Evolutionary conservation across 2,888 invertebrate genomes (phyloP), one percentile per base, ranked within the genome.

Genomic region (Amphipyra tragopoginis): DNA sequence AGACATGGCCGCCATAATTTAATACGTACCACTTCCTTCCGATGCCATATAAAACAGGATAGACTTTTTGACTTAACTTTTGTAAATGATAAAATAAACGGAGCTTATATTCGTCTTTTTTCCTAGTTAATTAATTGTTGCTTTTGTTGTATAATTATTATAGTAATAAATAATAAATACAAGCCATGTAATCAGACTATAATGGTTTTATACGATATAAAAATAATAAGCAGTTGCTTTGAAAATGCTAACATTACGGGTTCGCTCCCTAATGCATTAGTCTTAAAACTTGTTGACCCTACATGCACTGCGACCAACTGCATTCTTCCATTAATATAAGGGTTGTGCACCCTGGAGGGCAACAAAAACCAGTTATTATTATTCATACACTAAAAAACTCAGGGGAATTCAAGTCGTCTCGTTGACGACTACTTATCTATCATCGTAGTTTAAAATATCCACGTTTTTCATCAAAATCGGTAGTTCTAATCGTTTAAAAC

Each of bases 21-120:
- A 89, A 90, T 89, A 88, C 88, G 81, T 72, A 88, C 93, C 90
- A 89, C 93, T 93, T 94, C 94, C 94, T 94, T 94, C 94, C 94
- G 94, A 94, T 91, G 82, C 94, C 93, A 82, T 94, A 94, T 87
- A 91, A 89, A 75, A 72, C 68, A 70, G 79, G 78, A 75, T 76
- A 72, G 40, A 36, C 53, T 64, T 69, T 66, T 64, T 69, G 65
- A 69, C 75, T 66, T 62, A 56, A 57, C 45, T 72, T 70, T 72
- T 63, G 54, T 62, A 57, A 69, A 56, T 55, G 52, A 39, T 0
- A 43, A 39, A 36, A 57, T 34, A 36, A 51, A 50, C 42, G 29
- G 1, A 29, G 5, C 6, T 29, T 29, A 29, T 7, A 7, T 29
- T 29, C 29, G 29, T 3, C 29, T 29, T 29, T 29, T 29, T 29